Base-by-base conservation (phyloP, 2,797 vertebrate genomes). In the Coregonus sp. region DNA sequence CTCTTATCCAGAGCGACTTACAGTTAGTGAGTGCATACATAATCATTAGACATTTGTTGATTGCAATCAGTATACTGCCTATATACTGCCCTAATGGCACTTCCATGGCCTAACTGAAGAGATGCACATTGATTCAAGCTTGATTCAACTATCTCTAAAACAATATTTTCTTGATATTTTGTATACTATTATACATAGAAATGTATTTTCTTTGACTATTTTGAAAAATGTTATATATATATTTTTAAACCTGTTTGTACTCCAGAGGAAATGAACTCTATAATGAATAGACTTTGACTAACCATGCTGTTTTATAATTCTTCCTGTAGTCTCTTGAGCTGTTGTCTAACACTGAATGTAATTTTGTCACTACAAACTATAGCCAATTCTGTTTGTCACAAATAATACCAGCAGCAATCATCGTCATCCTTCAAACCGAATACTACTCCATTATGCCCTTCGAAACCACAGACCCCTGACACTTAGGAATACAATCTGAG, bases 401-500 rank as follows among this genome's bases (percentile, higher is more conserved):
- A 68, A 68, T 37, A 68, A 68, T 67, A 16, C 4, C 20, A 68
- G 29, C 66, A 35, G 66, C 66, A 33, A 12, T 25, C 25, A 33
- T 5, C 68, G 50, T 29, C 18, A 68, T 77, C 80, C 25, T 25
- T 25, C 25, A 81, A 72, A 77, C 78, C 80, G 37, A 59, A 66
- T 72, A 73, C 40, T 56, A 51, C 52, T 59, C 61, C 50, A 73
- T 71, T 56, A 59, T 78, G 77, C 79, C 79, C 78, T 73, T 83
- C 52, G 54, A 75, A 76, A 69, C 37, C 75, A 81, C 82, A 66
- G 77, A 78, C 75, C 73, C 79, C 80, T 83, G 80, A 79, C 40
- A 77, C 63, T 54, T 69, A 18, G 79, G 74, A 87, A 83, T 79
- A 93, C 91, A 93, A 93, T 92, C 90, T 73, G 77, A 89, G 86